A percentile compares a stretch with the other conserved stretches of the same genome.
These are phyloP conservation scores for Geotria australis DNA, from an alignment of 2,797 vertebrate genomes.

Conservation along the genomic window DNA sequence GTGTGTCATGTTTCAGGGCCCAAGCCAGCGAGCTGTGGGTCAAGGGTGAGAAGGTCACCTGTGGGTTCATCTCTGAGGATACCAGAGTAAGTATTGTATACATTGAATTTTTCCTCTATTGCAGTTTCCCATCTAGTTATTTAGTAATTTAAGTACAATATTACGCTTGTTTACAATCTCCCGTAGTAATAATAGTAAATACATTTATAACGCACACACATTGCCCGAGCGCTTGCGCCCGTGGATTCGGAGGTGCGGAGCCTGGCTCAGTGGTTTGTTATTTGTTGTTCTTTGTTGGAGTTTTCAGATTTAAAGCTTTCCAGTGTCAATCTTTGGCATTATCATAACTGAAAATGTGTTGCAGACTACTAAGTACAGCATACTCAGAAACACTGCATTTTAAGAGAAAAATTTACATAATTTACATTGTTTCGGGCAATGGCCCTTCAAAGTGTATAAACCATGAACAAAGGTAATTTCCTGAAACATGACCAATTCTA, in stretches of 20 bases:
- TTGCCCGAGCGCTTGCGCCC: neutral
- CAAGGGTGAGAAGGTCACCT: conserved; percentile 89
- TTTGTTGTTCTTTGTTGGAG: neutral
- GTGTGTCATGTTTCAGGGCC: conserved; percentile 18
- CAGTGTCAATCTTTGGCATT: too few relatives aligned
- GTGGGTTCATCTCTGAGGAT: conserved; percentile 87
- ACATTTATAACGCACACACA: neutral
- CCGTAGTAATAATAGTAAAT: too few relatives aligned
- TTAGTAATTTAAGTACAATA: neutral
- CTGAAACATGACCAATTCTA: too few relatives aligned
- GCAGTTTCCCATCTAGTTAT: neutral
- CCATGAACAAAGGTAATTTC: too few relatives aligned
- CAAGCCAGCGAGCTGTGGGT: conserved; percentile 92
- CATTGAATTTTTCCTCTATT: neutral
- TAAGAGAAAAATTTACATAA: too few relatives aligned
- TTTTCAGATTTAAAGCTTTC: too few relatives aligned
- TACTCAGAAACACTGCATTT: too few relatives aligned
- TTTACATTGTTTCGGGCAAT: too few relatives aligned
- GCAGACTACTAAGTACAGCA: too few relatives aligned
- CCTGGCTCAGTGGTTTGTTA: neutral
- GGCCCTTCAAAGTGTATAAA: too few relatives aligned
- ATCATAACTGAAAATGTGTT: too few relatives aligned
- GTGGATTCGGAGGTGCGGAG: neutral
- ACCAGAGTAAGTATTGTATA: conserved; percentile 29
- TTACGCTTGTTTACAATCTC: neutral